Percentiles rank a stretch among this genome's conserved stretches.
Evolutionary conservation across 2,113 vertebrate species (phyloP).

Genomic region (Petromus typicus): DNA sequence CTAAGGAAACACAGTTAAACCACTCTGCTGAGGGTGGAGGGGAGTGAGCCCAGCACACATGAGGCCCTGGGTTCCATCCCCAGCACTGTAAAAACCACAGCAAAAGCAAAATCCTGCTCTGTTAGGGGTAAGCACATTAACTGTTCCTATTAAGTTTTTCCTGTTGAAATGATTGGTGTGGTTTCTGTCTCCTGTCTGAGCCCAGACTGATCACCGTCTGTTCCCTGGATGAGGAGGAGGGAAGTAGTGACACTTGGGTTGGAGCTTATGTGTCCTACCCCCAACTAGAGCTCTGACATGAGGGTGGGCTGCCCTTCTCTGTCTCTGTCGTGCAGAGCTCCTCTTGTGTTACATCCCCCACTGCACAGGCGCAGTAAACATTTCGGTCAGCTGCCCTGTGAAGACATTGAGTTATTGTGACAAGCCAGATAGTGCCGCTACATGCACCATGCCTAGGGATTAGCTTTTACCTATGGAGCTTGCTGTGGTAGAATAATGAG

Average conservation of each 20-base stretch:
- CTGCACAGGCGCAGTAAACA: not conserved
- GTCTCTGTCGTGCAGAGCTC: not conserved
- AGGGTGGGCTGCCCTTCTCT: not conserved
- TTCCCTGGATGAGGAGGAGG: not conserved
- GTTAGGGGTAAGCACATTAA: not conserved
- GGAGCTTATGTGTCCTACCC: not conserved
- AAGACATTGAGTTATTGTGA: not conserved
- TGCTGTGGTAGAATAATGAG: not conserved
- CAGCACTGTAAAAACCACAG: not conserved
- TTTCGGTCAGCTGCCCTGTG: not conserved
- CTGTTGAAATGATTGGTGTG: not conserved
- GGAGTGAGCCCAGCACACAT: not conserved
- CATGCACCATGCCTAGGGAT: not conserved
- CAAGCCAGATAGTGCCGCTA: not conserved
- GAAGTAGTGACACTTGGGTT: too few species aligned
- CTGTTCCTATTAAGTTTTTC: not conserved
- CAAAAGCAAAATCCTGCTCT: not conserved
- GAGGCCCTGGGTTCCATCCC: not conserved
- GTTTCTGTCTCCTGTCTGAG: not conserved
- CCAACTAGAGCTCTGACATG: not conserved
- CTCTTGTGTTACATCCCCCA: not conserved
- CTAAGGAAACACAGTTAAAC: not conserved
- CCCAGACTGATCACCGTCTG: not conserved
- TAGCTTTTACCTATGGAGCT: slow-evolving; percentile 7
- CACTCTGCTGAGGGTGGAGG: not conserved